Evolutionary conservation across 1,140 invertebrate species (phyloP).

Genomic region (Bemisia tabaci): DNA sequence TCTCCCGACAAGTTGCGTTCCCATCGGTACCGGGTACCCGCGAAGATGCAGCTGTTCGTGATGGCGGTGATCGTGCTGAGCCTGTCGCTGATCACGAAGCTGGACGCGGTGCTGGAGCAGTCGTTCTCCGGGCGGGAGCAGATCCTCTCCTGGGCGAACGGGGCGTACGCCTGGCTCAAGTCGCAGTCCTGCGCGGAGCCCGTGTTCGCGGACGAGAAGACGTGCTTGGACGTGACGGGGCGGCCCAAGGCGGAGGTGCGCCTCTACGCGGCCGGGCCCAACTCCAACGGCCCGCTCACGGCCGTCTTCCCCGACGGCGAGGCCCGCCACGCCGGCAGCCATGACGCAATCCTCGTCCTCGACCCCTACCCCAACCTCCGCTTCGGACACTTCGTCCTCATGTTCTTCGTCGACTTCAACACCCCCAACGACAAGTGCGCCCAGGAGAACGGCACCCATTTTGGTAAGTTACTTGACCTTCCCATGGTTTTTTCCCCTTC

Average conservation of each 20-base stretch:
- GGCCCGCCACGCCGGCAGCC: conserved; percentile 24
- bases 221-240: not conserved
- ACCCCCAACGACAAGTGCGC: conserved; percentile 24
- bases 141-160: not conserved
- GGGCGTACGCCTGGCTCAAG: not conserved
- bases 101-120: not conserved
- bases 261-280: not conserved
- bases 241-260: not conserved
- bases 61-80: not conserved
- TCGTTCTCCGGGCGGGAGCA: not conserved
- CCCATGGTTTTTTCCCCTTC: not conserved
- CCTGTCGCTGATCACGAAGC: not conserved
- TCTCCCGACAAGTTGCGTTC: no score
- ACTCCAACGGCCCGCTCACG: conserved; percentile 15
- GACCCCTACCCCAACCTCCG: conserved; percentile 35
- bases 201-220: not conserved
- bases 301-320: conserved; percentile 32
- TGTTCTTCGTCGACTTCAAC: conserved; percentile 34
- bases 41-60: not conserved
- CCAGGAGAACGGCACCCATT: conserved; percentile 22
- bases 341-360: conserved; percentile 34
- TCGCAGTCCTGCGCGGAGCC: not conserved
- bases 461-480: conserved; percentile 22
- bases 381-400: conserved; percentile 36
- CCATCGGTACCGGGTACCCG: no score